Evolutionary conservation across 2,113 vertebrate species (phyloP).

Genomic region (Ptilonorhynchus violaceus): DNA sequence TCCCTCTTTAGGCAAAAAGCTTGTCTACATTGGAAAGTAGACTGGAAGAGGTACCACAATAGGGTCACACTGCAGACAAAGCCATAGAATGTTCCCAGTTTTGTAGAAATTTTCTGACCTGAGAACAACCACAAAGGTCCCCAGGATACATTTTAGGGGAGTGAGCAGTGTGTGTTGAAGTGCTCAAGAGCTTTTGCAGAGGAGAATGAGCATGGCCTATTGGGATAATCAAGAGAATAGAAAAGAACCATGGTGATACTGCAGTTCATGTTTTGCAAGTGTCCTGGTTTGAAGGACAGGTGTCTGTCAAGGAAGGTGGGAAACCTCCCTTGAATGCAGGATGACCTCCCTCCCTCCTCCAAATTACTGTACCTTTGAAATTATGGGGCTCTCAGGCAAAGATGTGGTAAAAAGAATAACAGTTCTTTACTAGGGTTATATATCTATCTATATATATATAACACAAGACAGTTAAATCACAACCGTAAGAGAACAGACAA

Average conservation of each 20-base stretch:
- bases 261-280: neutral
- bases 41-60: neutral
- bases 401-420: too few relatives aligned
- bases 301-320: too few relatives aligned
- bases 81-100: neutral
- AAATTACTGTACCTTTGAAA: too few relatives aligned
- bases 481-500: too few relatives aligned
- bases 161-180: neutral
- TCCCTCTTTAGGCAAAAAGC: neutral
- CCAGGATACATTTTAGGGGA: neutral
- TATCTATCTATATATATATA: too few relatives aligned
- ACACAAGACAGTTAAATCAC: too few relatives aligned
- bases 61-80: neutral
- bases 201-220: neutral
- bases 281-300: too few relatives aligned
- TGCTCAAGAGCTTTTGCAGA: neutral
- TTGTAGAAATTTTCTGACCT: neutral
- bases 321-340: too few relatives aligned
- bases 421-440: too few relatives aligned
- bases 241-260: neutral
- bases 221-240: neutral
- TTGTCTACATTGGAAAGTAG: neutral
- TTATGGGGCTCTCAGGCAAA: too few relatives aligned
- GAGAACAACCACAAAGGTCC: neutral
- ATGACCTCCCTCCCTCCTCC: too few relatives aligned